Percentiles rank a stretch among this genome's conserved stretches.
Evolutionary conservation across 2,888 invertebrate species (phyloP).

Genomic region (Torymus aiolomorphi): DNA sequence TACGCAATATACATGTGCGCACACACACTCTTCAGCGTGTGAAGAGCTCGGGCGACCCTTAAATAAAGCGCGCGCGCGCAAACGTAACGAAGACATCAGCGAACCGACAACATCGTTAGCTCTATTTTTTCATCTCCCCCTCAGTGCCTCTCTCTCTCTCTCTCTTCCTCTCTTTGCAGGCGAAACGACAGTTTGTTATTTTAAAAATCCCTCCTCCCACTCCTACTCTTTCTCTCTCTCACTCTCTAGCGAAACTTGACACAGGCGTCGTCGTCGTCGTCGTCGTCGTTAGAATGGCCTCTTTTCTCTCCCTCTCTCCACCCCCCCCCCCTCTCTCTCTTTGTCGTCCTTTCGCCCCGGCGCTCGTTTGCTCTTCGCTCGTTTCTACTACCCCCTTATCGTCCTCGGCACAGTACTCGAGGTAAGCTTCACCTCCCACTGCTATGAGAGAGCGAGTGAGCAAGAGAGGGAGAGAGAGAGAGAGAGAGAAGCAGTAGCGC

Average conservation of each 20-base stretch:
- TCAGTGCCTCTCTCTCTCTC: conserved; percentile 34
- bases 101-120: conserved; percentile 48
- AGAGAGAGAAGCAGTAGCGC: no score
- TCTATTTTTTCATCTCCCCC: conserved; percentile 55
- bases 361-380: conserved; percentile 57
- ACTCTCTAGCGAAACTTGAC: conserved; percentile 67
- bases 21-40: background rate
- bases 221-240: conserved; percentile 44
- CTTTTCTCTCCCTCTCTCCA: conserved; percentile 53
- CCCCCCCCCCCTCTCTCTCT: conserved; percentile 55
- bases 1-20: background rate
- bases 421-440: conserved; percentile 58
- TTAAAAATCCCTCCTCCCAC: conserved; percentile 63
- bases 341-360: conserved; percentile 54
- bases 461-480: no score
- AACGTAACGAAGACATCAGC: conserved; percentile 50
- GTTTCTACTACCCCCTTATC: conserved; percentile 65
- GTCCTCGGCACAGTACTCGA: conserved; percentile 54
- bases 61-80: conserved; percentile 29
- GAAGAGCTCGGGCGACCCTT: conserved; percentile 14
- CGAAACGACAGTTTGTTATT: conserved; percentile 67
- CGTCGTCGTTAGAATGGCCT: conserved; percentile 57
- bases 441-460: no score
- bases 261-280: conserved; percentile 48
- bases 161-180: conserved; percentile 50